phyloP scores from a whole-genome alignment of 2,113 vertebrate genomes.

The Sorex araneus region DNA sequence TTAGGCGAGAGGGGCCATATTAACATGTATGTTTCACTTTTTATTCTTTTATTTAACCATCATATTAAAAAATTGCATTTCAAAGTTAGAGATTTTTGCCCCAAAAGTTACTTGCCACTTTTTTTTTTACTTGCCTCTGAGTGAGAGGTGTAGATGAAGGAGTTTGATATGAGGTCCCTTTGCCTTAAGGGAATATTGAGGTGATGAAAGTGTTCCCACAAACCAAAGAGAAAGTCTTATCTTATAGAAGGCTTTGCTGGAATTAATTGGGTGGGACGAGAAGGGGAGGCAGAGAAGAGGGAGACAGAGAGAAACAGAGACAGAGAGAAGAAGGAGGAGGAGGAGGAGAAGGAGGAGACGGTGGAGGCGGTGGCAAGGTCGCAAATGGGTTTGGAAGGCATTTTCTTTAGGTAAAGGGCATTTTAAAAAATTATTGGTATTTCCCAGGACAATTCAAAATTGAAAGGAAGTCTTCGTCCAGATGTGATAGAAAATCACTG shows the following conservation, averaged over 20 bases:
- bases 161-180: neutral
- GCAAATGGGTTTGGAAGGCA: neutral
- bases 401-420: neutral
- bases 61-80: neutral
- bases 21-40: neutral
- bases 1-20: neutral
- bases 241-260: neutral
- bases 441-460: slow-evolving; percentile 6
- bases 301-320: no score
- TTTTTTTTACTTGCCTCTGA: neutral
- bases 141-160: neutral
- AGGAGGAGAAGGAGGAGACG: no score
- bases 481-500: neutral
- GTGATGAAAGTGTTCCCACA: neutral
- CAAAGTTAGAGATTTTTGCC: neutral
- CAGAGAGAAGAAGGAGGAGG: no score
- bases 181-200: no score
- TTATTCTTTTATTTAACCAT: neutral
- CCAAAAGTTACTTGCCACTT: neutral
- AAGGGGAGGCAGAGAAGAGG: no score
- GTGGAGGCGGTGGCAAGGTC: neutral
- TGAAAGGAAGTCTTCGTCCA: neutral
- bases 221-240: neutral
- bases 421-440: neutral
- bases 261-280: neutral